Percentiles rank a stretch among this genome's conserved stretches.
Evolutionary conservation across 2,888 invertebrate genomes (phyloP).

Genomic region (Heliconius hortense): DNA sequence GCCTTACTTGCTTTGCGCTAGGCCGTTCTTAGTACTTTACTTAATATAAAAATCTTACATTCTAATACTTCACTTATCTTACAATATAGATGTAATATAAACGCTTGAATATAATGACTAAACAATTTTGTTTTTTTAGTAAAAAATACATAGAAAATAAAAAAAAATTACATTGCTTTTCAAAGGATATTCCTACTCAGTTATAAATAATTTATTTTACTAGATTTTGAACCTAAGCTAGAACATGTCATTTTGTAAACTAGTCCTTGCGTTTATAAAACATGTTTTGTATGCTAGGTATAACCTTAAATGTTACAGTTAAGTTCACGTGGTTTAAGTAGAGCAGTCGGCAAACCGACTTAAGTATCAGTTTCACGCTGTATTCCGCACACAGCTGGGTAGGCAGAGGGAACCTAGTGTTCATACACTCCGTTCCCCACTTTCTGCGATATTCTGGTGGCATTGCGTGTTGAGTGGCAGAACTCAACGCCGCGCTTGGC

Average conservation of each 20-base stretch:
- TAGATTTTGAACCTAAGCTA: neutral
- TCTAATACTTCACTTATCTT: neutral
- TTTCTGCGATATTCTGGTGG: too few relatives aligned
- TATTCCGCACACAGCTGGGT: too few relatives aligned
- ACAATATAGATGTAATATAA: neutral
- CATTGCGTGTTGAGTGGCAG: too few relatives aligned
- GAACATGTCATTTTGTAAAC: neutral
- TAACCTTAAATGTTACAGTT: neutral
- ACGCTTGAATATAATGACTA: neutral
- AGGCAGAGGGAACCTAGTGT: too few relatives aligned
- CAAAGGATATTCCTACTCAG: neutral
- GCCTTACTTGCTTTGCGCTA: conserved; percentile 55
- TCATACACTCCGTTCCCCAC: too few relatives aligned
- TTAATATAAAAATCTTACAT: neutral
- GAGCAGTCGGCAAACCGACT: neutral
- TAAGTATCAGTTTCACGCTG: neutral
- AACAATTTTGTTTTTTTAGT: too few relatives aligned
- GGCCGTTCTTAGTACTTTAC: neutral
- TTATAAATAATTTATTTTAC: neutral
- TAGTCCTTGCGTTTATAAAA: neutral
- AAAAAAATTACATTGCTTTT: too few relatives aligned
- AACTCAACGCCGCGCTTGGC: too few relatives aligned
- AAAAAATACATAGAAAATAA: too few relatives aligned
- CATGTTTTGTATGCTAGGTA: conserved; percentile 5
- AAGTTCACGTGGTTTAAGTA: neutral